A percentile compares a stretch with the other conserved stretches of the same genome.
Conservation (phyloP, 1,140 invertebrate species). For the Ceratina australensis region DNA sequence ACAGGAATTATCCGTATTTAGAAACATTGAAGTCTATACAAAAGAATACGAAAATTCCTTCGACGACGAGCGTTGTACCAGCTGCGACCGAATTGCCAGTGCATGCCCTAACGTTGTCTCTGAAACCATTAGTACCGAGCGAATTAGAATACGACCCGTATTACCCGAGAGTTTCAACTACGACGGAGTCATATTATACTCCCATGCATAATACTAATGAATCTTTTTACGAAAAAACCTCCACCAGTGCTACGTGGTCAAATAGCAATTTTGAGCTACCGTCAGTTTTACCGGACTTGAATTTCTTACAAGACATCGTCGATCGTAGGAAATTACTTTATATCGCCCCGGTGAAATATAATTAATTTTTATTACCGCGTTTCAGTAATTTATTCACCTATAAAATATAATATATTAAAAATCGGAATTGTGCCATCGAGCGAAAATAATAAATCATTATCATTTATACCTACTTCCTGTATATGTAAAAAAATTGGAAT, state of each 20-base stretch:
- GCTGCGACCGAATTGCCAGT: slow-evolving; percentile 64
- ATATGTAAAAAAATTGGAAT: no score
- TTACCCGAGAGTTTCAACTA: slow-evolving; percentile 64
- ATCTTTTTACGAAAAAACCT: background rate
- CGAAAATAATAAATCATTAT: no score
- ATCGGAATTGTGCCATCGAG: no score
- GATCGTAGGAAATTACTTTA: slow-evolving; percentile 71
- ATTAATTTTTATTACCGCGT: background rate
- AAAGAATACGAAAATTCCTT: slow-evolving; percentile 22
- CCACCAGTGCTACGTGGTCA: background rate
- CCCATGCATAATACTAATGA: slow-evolving; percentile 14
- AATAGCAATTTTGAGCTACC: slow-evolving; percentile 62
- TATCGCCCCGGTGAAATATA: slow-evolving; percentile 58
- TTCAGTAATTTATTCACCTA: no score
- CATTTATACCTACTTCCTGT: no score
- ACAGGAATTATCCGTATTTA: slow-evolving; percentile 63
- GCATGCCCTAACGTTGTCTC: slow-evolving; percentile 56
- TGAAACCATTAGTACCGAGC: slow-evolving; percentile 59
- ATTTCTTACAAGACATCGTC: slow-evolving; percentile 69
- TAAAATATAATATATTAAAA: no score
- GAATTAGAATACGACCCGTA: slow-evolving; percentile 70
- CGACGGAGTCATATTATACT: slow-evolving; percentile 69
- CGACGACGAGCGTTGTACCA: background rate
- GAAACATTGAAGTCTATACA: slow-evolving; percentile 69
- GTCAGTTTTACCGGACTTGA: slow-evolving; percentile 67